Percentiles rank a stretch among this genome's conserved stretches.
Evolutionary conservation across 2,797 vertebrate species (phyloP).

Genomic region (Mycteria americana): DNA sequence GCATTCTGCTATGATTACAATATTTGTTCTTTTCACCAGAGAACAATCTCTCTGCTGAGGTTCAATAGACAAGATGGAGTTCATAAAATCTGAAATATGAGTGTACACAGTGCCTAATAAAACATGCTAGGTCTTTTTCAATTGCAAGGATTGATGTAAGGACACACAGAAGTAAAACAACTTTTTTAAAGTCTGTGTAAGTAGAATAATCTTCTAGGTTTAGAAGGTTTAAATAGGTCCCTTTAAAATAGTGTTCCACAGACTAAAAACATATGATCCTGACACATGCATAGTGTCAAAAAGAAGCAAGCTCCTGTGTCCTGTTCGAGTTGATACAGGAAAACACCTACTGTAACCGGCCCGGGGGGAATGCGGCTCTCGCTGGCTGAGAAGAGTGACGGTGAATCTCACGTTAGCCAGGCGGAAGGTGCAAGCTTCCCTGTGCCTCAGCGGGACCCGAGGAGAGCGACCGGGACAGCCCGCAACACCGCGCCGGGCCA

Average conservation of each 20-base stretch:
- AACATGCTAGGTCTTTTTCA: background rate
- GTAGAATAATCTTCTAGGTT: background rate
- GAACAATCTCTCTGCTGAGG: background rate
- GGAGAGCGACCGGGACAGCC: too few species aligned
- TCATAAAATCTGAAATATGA: background rate
- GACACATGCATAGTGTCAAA: fast-evolving
- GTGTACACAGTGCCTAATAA: background rate
- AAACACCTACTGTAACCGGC: background rate
- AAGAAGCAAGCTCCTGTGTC: background rate
- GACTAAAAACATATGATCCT: fast-evolving
- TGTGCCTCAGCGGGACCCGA: fast-evolving
- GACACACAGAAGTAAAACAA: background rate
- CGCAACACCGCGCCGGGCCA: too few species aligned
- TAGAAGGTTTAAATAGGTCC: background rate
- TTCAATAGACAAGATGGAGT: background rate
- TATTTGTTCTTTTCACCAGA: background rate
- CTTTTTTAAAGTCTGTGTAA: background rate
- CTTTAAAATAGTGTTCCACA: background rate
- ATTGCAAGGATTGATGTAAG: background rate
- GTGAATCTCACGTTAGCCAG: background rate
- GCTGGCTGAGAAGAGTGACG: background rate
- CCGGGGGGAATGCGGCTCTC: background rate
- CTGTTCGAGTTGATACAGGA: fast-evolving
- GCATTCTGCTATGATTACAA: background rate
- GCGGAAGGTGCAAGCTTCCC: background rate